Evolutionary conservation across 2,113 vertebrate genomes (phyloP), one percentile per base, ranked within the genome.

Genomic region (Suricata suricatta): DNA sequence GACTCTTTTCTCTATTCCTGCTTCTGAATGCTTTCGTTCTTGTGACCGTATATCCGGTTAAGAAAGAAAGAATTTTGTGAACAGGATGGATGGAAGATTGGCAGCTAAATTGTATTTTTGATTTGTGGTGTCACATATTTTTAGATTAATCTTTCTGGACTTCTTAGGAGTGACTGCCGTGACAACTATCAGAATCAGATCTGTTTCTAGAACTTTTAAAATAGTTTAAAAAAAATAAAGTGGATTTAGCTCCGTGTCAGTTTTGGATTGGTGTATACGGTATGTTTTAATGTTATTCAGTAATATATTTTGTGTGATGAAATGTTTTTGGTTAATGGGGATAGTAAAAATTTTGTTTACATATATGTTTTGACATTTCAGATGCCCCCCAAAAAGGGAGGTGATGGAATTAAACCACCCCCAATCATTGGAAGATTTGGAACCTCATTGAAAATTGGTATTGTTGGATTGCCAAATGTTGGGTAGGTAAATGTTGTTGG

Each of bases 361-460:
- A 54, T 94, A 35, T 66, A 50, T 95, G 63, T 77, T 97, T 88
- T 98, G 66, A 96, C 88, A 92, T 99, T 98, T 95, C 98, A 99
- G 99, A 99, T 99, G 99, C 99, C 99, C 95, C 99, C 99, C 3
- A 99, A 99, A 98, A 99, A 99, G 98, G 98, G 95, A 99, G 99
- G 99, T 90, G 99, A 99, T 97, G 99, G 99, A 93, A 99, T 99
- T 54, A 99, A 99, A 84, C 98, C 98, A 27, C 98, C 99, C 60
- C 99, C 99, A 52, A 99, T 99, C 95, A 99, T 99, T 98, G 99
- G 99, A 98, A 99, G 99, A 94, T 99, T 99, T 98, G 99, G 99
- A 97, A 99, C 99, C 63, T 99, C 99, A 19, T 98, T 99, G 98
- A 99, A 99, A 98, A 99, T 99, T 97, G 99, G 99, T 97, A 99